A percentile compares a stretch with the other conserved stretches of the same genome.
phyloP scores from a whole-genome alignment of 2,888 invertebrate species.

The Calameuta pallipes region DNA sequence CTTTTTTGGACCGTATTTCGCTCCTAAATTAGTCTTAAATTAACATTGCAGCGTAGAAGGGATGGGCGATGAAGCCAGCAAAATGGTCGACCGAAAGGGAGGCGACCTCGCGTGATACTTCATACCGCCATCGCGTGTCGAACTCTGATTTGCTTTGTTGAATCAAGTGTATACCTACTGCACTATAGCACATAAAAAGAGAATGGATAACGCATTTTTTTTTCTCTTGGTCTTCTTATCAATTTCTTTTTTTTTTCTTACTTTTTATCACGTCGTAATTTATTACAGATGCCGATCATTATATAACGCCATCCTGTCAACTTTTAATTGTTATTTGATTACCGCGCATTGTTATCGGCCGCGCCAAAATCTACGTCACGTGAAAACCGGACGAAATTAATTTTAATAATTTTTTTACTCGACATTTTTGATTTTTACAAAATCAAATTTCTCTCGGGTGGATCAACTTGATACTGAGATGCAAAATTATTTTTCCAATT shows the following conservation, averaged over 20 bases:
- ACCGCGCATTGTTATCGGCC: neutral
- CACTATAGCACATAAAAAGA: conserved; percentile 36
- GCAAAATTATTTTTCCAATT: neutral
- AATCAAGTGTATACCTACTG: conserved; percentile 58
- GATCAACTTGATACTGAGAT: neutral
- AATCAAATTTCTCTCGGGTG: neutral
- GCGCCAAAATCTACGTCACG: neutral
- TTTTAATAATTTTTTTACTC: neutral
- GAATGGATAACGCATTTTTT: conserved; percentile 50
- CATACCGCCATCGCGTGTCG: conserved; percentile 63
- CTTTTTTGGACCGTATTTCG: neutral
- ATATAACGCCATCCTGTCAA: conserved; percentile 16
- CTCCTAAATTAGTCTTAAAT: conserved; percentile 36
- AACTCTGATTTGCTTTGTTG: conserved; percentile 66
- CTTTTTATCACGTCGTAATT: conserved; percentile 11
- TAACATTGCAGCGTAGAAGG: conserved; percentile 33
- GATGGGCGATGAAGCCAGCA: conserved; percentile 39
- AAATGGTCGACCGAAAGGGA: conserved; percentile 42
- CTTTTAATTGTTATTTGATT: conserved; percentile 17
- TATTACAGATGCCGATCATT: conserved; percentile 29
- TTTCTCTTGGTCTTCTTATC: conserved; percentile 27
- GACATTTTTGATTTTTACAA: neutral
- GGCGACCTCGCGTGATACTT: conserved; percentile 61
- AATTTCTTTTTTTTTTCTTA: conserved; percentile 25
- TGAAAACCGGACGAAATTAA: neutral